Conservation (phyloP, 2,888 invertebrate genomes). For the Platerodrilus igneus region DNA sequence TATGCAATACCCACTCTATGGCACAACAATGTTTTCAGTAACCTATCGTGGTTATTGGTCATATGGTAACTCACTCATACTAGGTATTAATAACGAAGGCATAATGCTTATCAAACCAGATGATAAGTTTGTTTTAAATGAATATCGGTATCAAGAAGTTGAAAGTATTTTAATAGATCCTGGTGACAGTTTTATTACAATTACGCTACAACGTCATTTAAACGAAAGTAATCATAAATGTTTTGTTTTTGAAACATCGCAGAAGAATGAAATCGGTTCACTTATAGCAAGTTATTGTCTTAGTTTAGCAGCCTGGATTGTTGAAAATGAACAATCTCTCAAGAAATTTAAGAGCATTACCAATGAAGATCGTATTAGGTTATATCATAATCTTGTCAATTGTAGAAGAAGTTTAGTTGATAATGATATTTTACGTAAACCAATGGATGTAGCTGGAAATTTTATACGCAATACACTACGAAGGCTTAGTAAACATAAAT, state of each 20-base stretch:
- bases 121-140: constrained; percentile 87
- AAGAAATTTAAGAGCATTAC: constrained; percentile 66
- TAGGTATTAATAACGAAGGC: constrained; percentile 88
- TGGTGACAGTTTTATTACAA: constrained; percentile 86
- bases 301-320: constrained; percentile 73
- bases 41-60: constrained; percentile 93
- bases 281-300: constrained; percentile 90
- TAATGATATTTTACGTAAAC: constrained; percentile 74
- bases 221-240: constrained; percentile 72
- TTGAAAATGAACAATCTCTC: constrained; percentile 64
- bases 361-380: constrained; percentile 79
- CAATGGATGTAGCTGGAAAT: constrained; percentile 77
- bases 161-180: constrained; percentile 89
- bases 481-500: constrained; percentile 75
- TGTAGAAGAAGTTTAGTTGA: constrained; percentile 81
- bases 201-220: constrained; percentile 71
- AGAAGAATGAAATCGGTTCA: constrained; percentile 88
- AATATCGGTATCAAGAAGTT: constrained; percentile 85
- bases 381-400: constrained; percentile 82
- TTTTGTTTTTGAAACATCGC: constrained; percentile 87
- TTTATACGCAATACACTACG: constrained; percentile 85
- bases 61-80: constrained; percentile 68
- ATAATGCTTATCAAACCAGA: constrained; percentile 86
- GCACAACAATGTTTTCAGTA: constrained; percentile 59
- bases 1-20: constrained; percentile 87